Evolutionary conservation across 2,797 vertebrate species (phyloP).

Genomic region (Oophaga sylvatica): DNA sequence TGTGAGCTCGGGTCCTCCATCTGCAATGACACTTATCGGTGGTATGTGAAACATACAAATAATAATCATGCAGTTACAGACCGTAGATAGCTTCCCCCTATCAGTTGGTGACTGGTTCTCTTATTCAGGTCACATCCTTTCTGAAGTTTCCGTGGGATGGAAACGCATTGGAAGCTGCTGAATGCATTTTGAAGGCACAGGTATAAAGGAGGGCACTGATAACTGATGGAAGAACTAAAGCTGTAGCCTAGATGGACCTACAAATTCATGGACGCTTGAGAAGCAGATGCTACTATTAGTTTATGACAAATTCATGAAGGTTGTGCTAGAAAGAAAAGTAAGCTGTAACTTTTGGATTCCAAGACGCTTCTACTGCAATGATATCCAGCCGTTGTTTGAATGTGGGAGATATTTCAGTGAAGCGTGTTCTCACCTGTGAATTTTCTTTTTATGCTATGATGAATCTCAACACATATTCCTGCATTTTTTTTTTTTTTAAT

Average conservation of each 20-base stretch:
- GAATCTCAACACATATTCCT: not conserved
- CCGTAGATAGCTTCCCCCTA: not conserved
- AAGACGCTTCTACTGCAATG: not conserved
- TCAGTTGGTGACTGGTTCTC: not conserved
- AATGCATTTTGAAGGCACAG: not conserved
- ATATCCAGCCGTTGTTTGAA: slow-evolving; percentile 14
- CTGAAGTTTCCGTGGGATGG: not conserved
- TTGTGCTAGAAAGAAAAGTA: not conserved
- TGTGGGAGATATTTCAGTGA: slow-evolving; percentile 16
- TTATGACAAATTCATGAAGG: not conserved
- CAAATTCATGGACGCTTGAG: not conserved
- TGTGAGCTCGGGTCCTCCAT: too few species aligned
- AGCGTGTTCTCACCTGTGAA: not conserved
- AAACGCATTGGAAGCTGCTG: not conserved
- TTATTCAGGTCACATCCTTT: slow-evolving; percentile 4
- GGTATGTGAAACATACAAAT: not conserved
- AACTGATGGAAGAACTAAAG: not conserved
- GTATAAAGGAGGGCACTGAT: not conserved
- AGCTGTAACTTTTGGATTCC: not conserved
- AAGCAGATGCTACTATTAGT: not conserved
- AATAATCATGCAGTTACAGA: not conserved
- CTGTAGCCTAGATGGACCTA: not conserved
- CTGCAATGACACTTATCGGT: not conserved
- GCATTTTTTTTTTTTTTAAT: not conserved
- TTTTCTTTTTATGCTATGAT: not conserved